These are phyloP conservation scores for Athene noctua DNA, from an alignment of 2,113 vertebrate genomes.

Conservation along the genomic window DNA sequence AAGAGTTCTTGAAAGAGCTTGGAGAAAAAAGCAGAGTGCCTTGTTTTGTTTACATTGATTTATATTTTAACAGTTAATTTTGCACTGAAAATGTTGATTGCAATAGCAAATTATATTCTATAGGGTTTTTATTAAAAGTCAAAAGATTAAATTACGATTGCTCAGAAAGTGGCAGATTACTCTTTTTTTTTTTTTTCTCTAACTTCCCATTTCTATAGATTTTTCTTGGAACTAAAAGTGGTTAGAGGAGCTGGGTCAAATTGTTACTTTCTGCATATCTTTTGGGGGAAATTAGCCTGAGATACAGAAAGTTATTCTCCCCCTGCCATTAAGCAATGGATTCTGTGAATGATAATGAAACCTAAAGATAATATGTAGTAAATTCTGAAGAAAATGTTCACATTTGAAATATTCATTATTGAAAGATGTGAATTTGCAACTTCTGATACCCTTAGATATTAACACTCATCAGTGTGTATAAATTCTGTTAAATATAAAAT, in stretches of 20 bases:
- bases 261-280: neutral
- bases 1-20: neutral
- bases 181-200: neutral
- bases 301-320: neutral
- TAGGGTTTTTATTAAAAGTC: rapidly evolving
- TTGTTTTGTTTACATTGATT: neutral
- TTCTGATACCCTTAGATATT: slow-evolving; percentile 10
- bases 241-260: neutral
- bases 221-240: neutral
- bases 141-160: neutral
- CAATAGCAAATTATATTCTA: neutral
- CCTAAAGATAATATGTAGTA: neutral
- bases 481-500: slow-evolving; percentile 15
- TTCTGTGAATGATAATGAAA: neutral
- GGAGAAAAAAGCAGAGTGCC: neutral
- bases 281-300: neutral
- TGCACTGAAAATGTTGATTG: neutral
- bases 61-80: neutral
- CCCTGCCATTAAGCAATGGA: neutral
- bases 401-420: slow-evolving; percentile 30
- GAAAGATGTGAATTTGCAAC: slow-evolving; percentile 11
- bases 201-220: neutral
- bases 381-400: neutral
- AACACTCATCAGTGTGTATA: neutral
- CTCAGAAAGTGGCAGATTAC: neutral